Percentiles rank a stretch among this genome's conserved stretches.
Conservation (phyloP, 2,113 vertebrate genomes). For the Steatornis caripensis region DNA sequence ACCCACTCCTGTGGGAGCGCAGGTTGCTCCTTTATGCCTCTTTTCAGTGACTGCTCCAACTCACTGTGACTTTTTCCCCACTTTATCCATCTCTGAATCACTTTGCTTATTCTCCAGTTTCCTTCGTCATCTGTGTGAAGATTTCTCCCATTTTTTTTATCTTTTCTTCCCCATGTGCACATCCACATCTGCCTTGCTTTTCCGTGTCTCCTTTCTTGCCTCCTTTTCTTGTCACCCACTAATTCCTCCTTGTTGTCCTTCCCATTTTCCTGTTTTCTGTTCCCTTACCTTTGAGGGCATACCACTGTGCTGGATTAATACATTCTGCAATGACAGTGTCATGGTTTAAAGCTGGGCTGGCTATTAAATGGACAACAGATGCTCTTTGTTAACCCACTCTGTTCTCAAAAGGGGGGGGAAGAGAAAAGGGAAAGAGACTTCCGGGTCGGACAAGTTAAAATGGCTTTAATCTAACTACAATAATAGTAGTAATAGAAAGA, state of each 20-base stretch:
- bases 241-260: background rate
- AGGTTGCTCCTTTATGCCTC: accelerated
- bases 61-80: background rate
- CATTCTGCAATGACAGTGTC: background rate
- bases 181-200: background rate
- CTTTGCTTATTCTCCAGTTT: background rate
- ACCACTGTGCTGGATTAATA: background rate
- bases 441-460: too few relatives aligned
- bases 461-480: too few relatives aligned
- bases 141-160: background rate
- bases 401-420: too few relatives aligned
- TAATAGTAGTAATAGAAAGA: too few relatives aligned
- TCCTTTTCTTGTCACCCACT: background rate
- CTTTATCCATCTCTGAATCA: background rate
- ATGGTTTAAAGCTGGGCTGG: too few relatives aligned
- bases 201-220: background rate
- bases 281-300: background rate
- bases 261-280: background rate
- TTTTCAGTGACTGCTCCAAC: background rate
- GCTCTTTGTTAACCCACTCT: too few relatives aligned
- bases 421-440: too few relatives aligned
- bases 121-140: background rate
- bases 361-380: too few relatives aligned
- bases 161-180: background rate
- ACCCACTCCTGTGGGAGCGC: accelerated